Percentiles rank a stretch among this genome's conserved stretches.
These are phyloP conservation scores for Apistogramma diplotaenia DNA, from an alignment of 2,113 vertebrate genomes.

Conservation along the genomic window DNA sequence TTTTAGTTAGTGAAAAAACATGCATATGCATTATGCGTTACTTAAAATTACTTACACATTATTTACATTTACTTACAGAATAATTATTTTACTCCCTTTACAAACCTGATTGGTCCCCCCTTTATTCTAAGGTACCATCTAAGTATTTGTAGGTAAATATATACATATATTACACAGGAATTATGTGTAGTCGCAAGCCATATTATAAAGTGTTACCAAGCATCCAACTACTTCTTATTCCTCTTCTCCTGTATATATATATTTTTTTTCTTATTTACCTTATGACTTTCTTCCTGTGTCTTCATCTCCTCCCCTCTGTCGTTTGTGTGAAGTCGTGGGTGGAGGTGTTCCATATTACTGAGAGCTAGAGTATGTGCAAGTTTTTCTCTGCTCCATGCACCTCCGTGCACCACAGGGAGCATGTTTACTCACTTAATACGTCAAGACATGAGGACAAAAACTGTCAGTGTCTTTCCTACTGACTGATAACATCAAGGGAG, in stretches of 20 bases:
- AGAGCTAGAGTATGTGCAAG: background rate
- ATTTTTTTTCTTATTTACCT: background rate
- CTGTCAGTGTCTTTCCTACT: constrained; percentile 11
- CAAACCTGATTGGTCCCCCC: too few relatives aligned
- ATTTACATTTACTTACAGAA: too few relatives aligned
- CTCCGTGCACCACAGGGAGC: constrained; percentile 17
- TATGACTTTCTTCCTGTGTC: background rate
- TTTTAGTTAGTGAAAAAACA: too few relatives aligned
- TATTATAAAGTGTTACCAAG: too few relatives aligned
- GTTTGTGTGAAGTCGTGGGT: background rate
- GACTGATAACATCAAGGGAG: constrained; percentile 34
- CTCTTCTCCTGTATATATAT: background rate
- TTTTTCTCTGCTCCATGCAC: background rate
- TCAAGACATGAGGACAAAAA: constrained; percentile 19
- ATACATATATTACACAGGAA: too few relatives aligned
- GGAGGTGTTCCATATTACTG: constrained; percentile 15
- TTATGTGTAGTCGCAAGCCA: too few relatives aligned
- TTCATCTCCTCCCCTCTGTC: constrained; percentile 22
- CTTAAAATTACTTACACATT: too few relatives aligned
- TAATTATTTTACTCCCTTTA: too few relatives aligned
- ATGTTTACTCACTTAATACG: constrained; percentile 41
- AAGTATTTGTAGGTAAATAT: too few relatives aligned
- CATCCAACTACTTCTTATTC: too few relatives aligned
- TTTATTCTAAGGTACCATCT: too few relatives aligned
- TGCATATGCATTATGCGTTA: too few relatives aligned